phyloP scores from a whole-genome alignment of 1,140 invertebrate genomes.

The Drosophila ambigua region DNA sequence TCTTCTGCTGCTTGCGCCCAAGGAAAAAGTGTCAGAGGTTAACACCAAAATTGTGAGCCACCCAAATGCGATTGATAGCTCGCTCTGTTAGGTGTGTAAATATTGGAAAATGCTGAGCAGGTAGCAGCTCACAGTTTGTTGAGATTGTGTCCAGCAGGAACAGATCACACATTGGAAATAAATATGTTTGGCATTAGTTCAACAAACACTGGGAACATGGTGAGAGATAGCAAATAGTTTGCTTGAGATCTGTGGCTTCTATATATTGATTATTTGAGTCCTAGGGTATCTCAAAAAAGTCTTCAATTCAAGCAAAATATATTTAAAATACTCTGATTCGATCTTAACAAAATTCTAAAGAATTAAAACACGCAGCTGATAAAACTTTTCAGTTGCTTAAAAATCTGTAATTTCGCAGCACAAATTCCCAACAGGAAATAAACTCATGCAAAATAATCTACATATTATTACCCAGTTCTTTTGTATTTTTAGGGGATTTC shows the following conservation, averaged over 20 bases:
- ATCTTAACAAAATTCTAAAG: too few species aligned
- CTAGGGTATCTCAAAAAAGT: too few species aligned
- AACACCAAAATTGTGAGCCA: not conserved
- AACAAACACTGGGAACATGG: not conserved
- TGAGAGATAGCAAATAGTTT: too few species aligned
- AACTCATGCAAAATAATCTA: too few species aligned
- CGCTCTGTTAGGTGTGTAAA: conserved; percentile 8
- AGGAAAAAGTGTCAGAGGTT: conserved; percentile 11
- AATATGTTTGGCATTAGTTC: conserved; percentile 9
- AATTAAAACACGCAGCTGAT: too few species aligned
- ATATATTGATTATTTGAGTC: too few species aligned
- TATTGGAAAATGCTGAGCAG: conserved; percentile 17
- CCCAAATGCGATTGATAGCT: conserved; percentile 4
- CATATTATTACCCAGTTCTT: not conserved
- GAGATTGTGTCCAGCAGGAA: not conserved
- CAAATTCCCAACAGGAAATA: not conserved
- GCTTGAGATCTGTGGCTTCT: too few species aligned
- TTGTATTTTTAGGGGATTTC: not conserved
- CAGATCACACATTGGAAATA: conserved; percentile 2
- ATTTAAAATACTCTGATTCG: too few species aligned
- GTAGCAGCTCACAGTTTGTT: conserved; percentile 17
- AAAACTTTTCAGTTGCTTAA: too few species aligned
- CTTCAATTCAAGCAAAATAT: too few species aligned
- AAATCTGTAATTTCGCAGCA: not conserved
- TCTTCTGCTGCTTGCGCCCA: conserved; percentile 4